Base-by-base conservation (phyloP, 2,888 invertebrate genomes). In the Megastigmus dorsalis region DNA sequence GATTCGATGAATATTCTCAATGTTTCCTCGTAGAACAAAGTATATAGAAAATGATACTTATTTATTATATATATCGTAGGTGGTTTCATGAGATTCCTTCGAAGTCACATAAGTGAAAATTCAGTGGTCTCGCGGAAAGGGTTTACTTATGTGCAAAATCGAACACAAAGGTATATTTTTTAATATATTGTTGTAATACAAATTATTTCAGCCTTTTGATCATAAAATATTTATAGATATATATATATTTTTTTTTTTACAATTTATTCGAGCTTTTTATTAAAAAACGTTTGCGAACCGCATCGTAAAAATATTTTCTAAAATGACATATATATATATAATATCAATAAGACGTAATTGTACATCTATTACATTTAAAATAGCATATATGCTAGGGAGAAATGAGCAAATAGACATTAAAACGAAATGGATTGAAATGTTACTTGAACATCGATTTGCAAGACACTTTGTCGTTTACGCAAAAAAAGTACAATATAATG, bases 171-270 rank as follows among this genome's bases (percentile, higher is more conserved):
- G 45, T 62, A 30, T 41, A 36, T 57, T 55, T 15, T 3, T 59
- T 41, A 30, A 33, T 28, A 60, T 30, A 28, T 13, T 33, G 13
- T 26, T 62, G 18, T 23, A 41, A 26, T 59, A 59, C 28, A 20
- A 62, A 62, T 62, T 45, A 20, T 18, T 48, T 62, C 62, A 62
- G 62, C 43, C 62, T 62, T 62, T 62, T 62, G 43, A 18, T 60
- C 28, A 18, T 60, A 41, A 18, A 57, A 28, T 60, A 60, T 60
- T n/a, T 38, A 23, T 41, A 23, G n/a, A 28, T 59, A 43, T 15
- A 50, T 36, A 23, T 13, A 28, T 59, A 43, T 15, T 23, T 36
- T 33, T 6, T 59, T 26, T 45, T 62, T 62, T 62, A 62, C 45
- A 45, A n/a, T 20, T 45, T 48, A 10, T 48, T 62, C 28, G 28